Base-by-base conservation (phyloP, 2,888 invertebrate species). In the Diaperis boleti region DNA sequence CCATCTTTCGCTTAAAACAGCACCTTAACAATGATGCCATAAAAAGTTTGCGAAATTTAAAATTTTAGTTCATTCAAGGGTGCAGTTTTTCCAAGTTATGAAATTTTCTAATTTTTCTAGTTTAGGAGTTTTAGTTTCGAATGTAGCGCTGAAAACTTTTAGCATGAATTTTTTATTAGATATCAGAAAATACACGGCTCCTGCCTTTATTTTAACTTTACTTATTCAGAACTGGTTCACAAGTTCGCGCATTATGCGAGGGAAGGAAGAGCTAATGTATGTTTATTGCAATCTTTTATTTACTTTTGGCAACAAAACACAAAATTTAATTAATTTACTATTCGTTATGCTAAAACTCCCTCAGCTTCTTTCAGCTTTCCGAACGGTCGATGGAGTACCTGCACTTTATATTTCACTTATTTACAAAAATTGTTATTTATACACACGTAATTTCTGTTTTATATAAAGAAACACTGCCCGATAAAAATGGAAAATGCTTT, bases 61-160 rank as follows among this genome's bases (percentile, higher is more conserved):
- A 44, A 13, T 44, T 44, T 4, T 6, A 5, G 26, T 26, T 44
- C 26, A 44, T 44, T 26, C 11, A 14, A 10, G 4, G 2, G 5
- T 18, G 26, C 17, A 41, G 44, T 44, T 26, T 22, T 11, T n/a
- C n/a, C 1, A 47, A 47, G 15, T 47, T 14, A 3, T 8, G 39
- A 39, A 39, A 39, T 39, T 31, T 47, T 47, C 1, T 47, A 47
- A 47, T 47, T 47, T 15, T 31, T 47, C 3, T 22, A 31, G 47
- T 14, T 47, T 13, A 14, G 15, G 13, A 15, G 1, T 4, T 10
- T 33, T 3, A 22, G 22, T 6, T 6, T 22, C 22, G 22, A 22
- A 22, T 22, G n/a, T n/a, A n/a, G 8, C 26, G 20, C 31, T 31
- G 31, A 4, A n/a, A 33, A 33, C 11, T 33, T 33, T 33, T 33